Conservation (phyloP, 2,113 vertebrate genomes). For the Andinoacara biseriatus region DNA sequence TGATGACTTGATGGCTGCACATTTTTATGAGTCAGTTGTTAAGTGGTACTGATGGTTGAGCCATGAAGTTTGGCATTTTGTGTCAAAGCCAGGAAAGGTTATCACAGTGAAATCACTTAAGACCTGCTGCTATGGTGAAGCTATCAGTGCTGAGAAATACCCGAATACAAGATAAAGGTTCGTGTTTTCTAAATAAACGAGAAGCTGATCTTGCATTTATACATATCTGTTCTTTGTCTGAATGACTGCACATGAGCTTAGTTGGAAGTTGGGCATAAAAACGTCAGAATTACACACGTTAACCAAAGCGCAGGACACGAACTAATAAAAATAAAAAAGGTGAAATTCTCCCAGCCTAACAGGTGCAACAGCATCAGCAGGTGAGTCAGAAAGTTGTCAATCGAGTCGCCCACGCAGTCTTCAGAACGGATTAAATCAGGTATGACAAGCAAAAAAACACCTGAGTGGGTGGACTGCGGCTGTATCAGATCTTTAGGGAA, state of each 20-base stretch:
- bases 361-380: not conserved
- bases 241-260: not conserved
- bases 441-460: not conserved
- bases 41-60: not conserved
- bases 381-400: not conserved
- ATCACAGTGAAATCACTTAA: not conserved
- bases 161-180: not conserved
- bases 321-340: not conserved
- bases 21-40: not conserved
- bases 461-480: constrained; percentile 2
- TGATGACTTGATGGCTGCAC: not conserved
- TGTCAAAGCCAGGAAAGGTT: constrained; percentile 3
- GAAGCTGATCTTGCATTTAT: not conserved
- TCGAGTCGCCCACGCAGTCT: not conserved
- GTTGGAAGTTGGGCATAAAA: not conserved
- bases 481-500: not conserved
- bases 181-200: not conserved
- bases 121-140: not conserved
- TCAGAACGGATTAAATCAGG: constrained; percentile 17
- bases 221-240: not conserved
- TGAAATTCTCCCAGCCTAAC: not conserved
- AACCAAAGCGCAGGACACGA: not conserved
- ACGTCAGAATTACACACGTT: not conserved
- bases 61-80: not conserved
- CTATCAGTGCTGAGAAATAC: not conserved